Evolutionary conservation across 2,888 invertebrate species (phyloP).

Genomic region (Ametastegia equiseti): DNA sequence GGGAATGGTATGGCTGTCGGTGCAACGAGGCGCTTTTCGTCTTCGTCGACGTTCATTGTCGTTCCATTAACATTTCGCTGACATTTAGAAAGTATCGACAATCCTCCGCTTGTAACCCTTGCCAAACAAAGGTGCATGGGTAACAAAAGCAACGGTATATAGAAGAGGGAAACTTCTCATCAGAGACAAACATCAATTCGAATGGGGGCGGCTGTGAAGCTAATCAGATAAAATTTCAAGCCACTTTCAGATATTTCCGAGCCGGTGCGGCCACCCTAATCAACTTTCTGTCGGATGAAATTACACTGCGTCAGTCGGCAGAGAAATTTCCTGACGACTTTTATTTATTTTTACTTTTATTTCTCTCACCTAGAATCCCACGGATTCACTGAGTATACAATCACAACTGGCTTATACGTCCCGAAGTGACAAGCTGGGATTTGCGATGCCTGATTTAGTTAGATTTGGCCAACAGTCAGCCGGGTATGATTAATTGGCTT

Average conservation of each 20-base stretch:
- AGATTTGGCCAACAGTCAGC: background rate
- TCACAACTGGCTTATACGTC: background rate
- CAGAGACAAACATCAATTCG: conserved; percentile 12
- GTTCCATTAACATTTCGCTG: conserved; percentile 56
- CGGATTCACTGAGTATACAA: background rate
- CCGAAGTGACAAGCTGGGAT: background rate
- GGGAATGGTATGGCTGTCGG: background rate
- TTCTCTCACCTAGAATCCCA: background rate
- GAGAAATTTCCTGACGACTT: background rate
- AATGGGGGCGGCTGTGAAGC: background rate
- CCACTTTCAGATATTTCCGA: conserved; percentile 21
- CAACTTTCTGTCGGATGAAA: conserved; percentile 36
- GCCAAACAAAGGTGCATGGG: conserved; percentile 21
- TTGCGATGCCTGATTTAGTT: background rate
- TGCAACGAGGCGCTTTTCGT: background rate
- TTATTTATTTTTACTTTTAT: background rate
- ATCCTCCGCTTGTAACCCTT: conserved; percentile 34
- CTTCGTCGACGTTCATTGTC: background rate
- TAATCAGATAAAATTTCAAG: conserved; percentile 8
- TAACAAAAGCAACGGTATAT: background rate
- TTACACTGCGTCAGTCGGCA: background rate
- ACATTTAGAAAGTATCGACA: conserved; percentile 50
- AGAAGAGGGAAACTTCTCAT: conserved; percentile 20
- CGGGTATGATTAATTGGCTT: conserved; percentile 13
- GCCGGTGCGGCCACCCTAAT: conserved; percentile 14